Conservation (phyloP, 2,113 vertebrate species). For the Columba livia region DNA sequence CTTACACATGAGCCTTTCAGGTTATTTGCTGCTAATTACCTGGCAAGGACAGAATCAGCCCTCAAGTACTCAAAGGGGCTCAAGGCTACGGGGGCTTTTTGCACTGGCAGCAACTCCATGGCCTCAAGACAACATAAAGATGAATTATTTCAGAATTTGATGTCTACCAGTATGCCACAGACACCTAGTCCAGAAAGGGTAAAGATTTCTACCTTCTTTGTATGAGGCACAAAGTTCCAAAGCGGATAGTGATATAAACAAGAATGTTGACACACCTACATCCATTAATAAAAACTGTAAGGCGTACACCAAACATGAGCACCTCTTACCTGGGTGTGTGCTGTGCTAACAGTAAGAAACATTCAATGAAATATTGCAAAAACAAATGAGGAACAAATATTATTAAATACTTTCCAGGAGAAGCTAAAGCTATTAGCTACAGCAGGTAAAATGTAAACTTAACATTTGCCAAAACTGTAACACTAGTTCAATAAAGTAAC, state of each 20-base stretch:
- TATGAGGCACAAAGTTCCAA: background rate
- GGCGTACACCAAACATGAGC: fast-evolving
- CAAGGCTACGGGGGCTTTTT: background rate
- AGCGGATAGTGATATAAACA: background rate
- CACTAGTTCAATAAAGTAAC: background rate
- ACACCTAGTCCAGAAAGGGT: background rate
- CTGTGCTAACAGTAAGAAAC: background rate
- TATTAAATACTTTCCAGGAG: background rate
- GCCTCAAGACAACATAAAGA: background rate
- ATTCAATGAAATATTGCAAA: background rate
- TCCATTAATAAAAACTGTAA: background rate
- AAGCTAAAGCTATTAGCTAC: background rate
- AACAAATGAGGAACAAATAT: background rate
- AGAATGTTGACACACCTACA: background rate
- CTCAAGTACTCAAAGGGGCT: background rate
- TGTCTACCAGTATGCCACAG: background rate
- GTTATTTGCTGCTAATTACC: background rate
- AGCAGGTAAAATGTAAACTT: background rate
- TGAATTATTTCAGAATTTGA: background rate
- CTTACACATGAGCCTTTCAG: fast-evolving
- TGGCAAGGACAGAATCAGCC: background rate
- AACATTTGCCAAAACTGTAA: background rate
- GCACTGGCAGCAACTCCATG: background rate
- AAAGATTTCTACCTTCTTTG: background rate
- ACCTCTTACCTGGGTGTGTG: background rate